Percentiles rank a stretch among this genome's conserved stretches.
Conservation (phyloP, 2,113 vertebrate genomes). For the Aplodontia rufa region DNA sequence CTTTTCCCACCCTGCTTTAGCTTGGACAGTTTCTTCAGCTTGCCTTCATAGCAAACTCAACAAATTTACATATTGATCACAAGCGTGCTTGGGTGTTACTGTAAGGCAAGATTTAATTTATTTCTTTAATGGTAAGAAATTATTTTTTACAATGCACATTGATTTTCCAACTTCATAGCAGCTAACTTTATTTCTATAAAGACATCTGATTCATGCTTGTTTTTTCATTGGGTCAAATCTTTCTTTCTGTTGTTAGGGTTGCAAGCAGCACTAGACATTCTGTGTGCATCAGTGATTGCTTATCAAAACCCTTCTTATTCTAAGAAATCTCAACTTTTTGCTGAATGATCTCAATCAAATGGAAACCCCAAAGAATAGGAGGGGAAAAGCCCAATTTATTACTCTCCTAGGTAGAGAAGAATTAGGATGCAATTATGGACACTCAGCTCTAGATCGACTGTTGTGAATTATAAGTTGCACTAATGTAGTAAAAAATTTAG, state of each 20-base stretch:
- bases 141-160: neutral
- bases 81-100: neutral
- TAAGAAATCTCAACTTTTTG: neutral
- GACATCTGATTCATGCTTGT: neutral
- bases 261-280: neutral
- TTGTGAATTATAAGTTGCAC: conserved; percentile 46
- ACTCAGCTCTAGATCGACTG: neutral
- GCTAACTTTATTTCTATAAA: neutral
- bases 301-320: neutral
- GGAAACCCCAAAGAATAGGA: neutral
- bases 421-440: neutral
- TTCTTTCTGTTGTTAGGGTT: neutral
- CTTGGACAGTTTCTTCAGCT: neutral
- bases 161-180: neutral
- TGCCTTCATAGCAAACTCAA: neutral
- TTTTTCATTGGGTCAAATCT: neutral
- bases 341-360: neutral
- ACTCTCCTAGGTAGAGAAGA: conserved; percentile 7
- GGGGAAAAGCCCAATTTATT: neutral
- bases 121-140: neutral
- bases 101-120: neutral
- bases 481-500: conserved; percentile 54
- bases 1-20: neutral
- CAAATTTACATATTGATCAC: neutral
- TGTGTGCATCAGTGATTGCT: neutral